Conservation (phyloP, 1,140 invertebrate genomes). For the Caenorhabditis inopinata region DNA sequence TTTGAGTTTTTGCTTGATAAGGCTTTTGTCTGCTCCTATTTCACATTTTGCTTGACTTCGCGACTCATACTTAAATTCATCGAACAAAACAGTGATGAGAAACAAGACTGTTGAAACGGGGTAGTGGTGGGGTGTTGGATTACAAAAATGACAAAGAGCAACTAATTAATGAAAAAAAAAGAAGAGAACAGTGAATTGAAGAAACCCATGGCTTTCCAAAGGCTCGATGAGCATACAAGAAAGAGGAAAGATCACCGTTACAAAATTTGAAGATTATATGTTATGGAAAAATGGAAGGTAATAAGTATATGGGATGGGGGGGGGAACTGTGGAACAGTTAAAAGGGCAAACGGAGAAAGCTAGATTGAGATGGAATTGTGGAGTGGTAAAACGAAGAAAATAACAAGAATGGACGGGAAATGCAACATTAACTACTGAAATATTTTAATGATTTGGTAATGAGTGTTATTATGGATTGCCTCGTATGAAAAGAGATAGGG, state of each 20-base stretch:
- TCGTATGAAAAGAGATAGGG: constrained; percentile 31
- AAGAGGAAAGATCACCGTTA: constrained; percentile 26
- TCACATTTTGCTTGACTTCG: too few relatives aligned
- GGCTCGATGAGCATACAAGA: constrained; percentile 4
- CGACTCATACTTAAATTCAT: not conserved
- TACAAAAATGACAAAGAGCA: not conserved
- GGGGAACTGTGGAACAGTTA: not conserved
- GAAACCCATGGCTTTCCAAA: not conserved
- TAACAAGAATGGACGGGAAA: not conserved
- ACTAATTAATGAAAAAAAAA: not conserved
- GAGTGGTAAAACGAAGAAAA: not conserved
- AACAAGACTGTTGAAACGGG: constrained; percentile 22
- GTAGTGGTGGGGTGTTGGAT: not conserved
- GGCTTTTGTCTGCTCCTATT: too few relatives aligned
- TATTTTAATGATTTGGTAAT: not conserved
- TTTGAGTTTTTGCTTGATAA: too few relatives aligned
- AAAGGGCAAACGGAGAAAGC: not conserved
- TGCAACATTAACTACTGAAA: constrained; percentile 25
- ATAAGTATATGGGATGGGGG: too few relatives aligned
- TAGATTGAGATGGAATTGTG: not conserved
- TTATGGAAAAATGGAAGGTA: not conserved
- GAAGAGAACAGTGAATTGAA: constrained; percentile 14
- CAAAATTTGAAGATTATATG: constrained; percentile 39
- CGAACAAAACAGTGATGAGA: constrained; percentile 1
- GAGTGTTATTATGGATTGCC: constrained; percentile 20